Evolutionary conservation across 2,797 vertebrate genomes (phyloP).

Genomic region (Poeciliopsis gracilis): DNA sequence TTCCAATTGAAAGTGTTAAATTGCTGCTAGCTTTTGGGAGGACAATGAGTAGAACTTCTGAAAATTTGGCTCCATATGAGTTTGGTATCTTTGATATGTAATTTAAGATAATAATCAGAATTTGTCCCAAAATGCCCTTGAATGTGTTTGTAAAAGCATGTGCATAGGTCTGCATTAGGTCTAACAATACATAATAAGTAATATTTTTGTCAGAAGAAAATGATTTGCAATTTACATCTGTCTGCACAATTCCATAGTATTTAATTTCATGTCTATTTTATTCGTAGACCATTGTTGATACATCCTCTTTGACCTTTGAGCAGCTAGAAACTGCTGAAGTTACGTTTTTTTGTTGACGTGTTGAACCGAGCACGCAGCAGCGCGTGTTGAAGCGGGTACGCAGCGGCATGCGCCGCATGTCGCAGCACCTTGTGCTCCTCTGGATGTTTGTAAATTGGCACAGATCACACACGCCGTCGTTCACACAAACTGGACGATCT

Average conservation of each 20-base stretch:
- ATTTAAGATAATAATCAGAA: neutral
- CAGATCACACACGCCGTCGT: too few species aligned
- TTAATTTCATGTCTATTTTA: neutral
- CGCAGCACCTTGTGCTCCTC: too few species aligned
- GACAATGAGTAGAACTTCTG: constrained; percentile 1
- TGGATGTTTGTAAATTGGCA: too few species aligned
- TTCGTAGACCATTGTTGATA: neutral
- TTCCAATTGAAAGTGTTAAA: constrained; percentile 41
- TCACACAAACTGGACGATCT: too few species aligned
- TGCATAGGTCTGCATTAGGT: neutral
- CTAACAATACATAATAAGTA: neutral
- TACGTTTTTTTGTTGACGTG: too few species aligned
- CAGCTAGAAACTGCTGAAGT: too few species aligned
- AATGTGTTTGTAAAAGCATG: neutral
- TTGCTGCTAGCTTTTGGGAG: constrained; percentile 21
- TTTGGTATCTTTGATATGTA: neutral
- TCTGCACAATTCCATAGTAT: neutral
- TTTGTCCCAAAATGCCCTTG: neutral
- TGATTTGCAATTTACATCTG: neutral
- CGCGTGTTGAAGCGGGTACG: too few species aligned
- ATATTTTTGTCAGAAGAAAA: neutral
- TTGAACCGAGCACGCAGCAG: too few species aligned
- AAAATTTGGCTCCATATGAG: constrained; percentile 2
- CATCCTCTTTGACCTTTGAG: neutral
- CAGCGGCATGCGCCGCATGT: too few species aligned